Evolutionary conservation across 2,797 vertebrate species (phyloP).

Genomic region (Paguma larvata): DNA sequence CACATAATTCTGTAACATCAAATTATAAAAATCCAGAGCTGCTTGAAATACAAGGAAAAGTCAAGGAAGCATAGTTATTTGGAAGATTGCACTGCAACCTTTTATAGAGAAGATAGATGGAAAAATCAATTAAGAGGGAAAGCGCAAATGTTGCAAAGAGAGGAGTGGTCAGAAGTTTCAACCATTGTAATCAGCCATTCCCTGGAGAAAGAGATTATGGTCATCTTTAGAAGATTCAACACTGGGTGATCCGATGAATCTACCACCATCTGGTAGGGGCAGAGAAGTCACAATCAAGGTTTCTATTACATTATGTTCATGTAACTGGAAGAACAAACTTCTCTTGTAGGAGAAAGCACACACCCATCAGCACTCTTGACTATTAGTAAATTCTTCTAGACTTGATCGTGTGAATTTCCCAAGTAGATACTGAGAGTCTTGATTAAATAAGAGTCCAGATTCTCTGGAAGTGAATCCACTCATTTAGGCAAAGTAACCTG

Average conservation of each 20-base stretch:
- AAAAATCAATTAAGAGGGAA: not conserved
- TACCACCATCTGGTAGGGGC: fast-evolving
- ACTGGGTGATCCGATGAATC: not conserved
- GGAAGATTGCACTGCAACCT: not conserved
- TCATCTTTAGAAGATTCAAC: not conserved
- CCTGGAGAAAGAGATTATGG: not conserved
- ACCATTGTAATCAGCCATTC: not conserved
- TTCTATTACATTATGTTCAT: not conserved
- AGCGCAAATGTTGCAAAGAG: not conserved
- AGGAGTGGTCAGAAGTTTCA: not conserved
- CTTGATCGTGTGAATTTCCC: slow-evolving; percentile 45
- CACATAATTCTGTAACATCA: slow-evolving; percentile 4
- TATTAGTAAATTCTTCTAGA: slow-evolving; percentile 1
- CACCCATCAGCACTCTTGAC: not conserved
- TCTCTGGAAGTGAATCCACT: not conserved
- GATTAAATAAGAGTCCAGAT: not conserved
- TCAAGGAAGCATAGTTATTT: not conserved
- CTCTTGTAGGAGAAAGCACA: not conserved
- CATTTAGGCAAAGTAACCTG: not conserved
- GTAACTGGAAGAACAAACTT: slow-evolving; percentile 22
- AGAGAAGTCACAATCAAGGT: not conserved
- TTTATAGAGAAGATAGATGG: not conserved
- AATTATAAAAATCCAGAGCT: slow-evolving; percentile 39
- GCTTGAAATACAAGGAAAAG: slow-evolving; percentile 20
- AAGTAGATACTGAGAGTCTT: not conserved